A percentile compares a stretch with the other conserved stretches of the same genome.
These are phyloP conservation scores for Nothocercus nigrocapillus DNA, from an alignment of 2,113 vertebrate genomes.

Conservation along the genomic window DNA sequence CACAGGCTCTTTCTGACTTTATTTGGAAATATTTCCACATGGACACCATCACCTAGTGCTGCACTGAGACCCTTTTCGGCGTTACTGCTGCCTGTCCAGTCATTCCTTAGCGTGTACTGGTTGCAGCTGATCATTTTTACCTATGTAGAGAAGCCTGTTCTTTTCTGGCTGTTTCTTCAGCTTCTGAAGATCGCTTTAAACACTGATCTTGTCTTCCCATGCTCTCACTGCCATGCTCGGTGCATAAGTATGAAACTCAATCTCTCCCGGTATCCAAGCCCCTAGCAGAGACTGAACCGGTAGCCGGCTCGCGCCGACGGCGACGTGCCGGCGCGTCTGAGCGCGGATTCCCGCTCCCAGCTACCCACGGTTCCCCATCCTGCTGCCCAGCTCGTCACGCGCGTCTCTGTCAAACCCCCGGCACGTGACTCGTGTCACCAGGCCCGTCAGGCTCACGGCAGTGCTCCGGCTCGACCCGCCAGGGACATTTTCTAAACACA, in stretches of 20 bases:
- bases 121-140: not conserved
- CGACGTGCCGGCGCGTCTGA: not conserved
- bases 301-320: not conserved
- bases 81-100: not conserved
- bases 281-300: not conserved
- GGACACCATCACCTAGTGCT: not conserved
- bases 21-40: not conserved
- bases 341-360: not conserved
- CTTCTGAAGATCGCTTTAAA: not conserved
- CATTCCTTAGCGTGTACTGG: accelerated
- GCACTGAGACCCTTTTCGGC: not conserved
- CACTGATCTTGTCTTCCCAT: not conserved
- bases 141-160: no score
- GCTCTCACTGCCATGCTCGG: not conserved
- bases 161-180: not conserved
- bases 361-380: not conserved
- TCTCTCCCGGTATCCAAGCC: not conserved
- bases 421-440: not conserved
- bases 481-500: not conserved
- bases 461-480: no score
- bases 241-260: accelerated
- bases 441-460: not conserved
- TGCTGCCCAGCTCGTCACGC: not conserved
- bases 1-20: not conserved
- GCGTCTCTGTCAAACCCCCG: not conserved